Evolutionary conservation across 2,888 invertebrate species (phyloP).

Genomic region (Eristalis pertinax): DNA sequence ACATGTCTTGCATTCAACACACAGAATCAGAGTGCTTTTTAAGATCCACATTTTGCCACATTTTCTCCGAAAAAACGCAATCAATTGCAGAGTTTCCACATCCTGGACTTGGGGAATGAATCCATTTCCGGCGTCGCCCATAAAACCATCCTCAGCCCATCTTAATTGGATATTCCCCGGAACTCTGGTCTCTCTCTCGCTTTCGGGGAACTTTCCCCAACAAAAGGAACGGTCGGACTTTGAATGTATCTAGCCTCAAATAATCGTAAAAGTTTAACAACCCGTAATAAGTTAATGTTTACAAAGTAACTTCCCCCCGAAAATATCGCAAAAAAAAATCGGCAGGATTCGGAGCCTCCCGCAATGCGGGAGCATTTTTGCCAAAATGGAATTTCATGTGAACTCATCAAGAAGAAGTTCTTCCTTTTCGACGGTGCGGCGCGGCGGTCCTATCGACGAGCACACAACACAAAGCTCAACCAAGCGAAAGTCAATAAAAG

Average conservation of each 20-base stretch:
- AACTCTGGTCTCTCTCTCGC: background rate
- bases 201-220: background rate
- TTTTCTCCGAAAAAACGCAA: background rate
- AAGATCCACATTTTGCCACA: too few species aligned
- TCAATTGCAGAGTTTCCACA: background rate
- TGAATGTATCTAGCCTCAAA: background rate
- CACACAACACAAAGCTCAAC: background rate
- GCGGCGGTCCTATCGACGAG: too few species aligned
- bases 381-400: background rate
- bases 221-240: background rate
- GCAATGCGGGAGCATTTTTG: background rate
- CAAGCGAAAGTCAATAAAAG: conserved; percentile 15
- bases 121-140: background rate
- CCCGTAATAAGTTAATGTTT: conserved; percentile 17
- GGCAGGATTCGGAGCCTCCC: background rate
- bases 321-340: background rate
- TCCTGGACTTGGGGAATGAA: background rate
- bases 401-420: background rate
- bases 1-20: background rate
- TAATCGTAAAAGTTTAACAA: conserved; percentile 13
- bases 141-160: background rate
- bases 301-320: background rate
- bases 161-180: background rate
- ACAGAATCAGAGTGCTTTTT: too few species aligned
- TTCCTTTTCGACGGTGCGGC: background rate